phyloP scores from a whole-genome alignment of 2,797 vertebrate genomes.

The Pseudochaenichthys georgianus region DNA sequence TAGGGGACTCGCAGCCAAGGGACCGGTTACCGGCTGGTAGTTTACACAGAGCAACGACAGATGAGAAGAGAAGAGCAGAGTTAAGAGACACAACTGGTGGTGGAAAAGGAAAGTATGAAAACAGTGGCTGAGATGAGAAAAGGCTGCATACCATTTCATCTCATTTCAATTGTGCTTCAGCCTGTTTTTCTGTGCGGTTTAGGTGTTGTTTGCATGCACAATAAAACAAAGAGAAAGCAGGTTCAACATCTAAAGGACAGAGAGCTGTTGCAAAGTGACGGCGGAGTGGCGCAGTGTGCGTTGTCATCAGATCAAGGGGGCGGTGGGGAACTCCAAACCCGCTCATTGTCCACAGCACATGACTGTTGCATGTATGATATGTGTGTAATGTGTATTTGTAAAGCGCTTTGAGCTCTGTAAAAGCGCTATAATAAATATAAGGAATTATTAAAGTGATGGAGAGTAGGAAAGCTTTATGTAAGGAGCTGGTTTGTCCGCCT shows the following conservation, averaged over 20 bases:
- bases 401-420: too few relatives aligned
- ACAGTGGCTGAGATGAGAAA: slow-evolving; percentile 40
- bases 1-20: slow-evolving; percentile 85
- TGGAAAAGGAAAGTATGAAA: slow-evolving; percentile 50
- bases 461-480: slow-evolving; percentile 1
- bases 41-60: slow-evolving; percentile 76
- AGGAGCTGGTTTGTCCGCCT: not conserved
- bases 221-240: slow-evolving; percentile 44
- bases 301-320: too few relatives aligned
- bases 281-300: too few relatives aligned
- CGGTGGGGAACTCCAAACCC: too few relatives aligned
- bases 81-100: slow-evolving; percentile 65
- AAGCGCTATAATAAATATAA: too few relatives aligned
- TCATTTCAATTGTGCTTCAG: slow-evolving; percentile 25
- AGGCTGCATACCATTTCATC: slow-evolving; percentile 35
- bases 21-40: slow-evolving; percentile 85
- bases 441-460: not conserved
- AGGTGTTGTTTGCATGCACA: slow-evolving; percentile 44
- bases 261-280: slow-evolving; percentile 10
- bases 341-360: too few relatives aligned
- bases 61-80: slow-evolving; percentile 79
- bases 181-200: slow-evolving; percentile 18
- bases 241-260: not conserved
- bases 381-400: too few relatives aligned
- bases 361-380: too few relatives aligned